These are phyloP conservation scores for Sebastes minor DNA, from an alignment of 2,797 vertebrate species.

Conservation along the genomic window DNA sequence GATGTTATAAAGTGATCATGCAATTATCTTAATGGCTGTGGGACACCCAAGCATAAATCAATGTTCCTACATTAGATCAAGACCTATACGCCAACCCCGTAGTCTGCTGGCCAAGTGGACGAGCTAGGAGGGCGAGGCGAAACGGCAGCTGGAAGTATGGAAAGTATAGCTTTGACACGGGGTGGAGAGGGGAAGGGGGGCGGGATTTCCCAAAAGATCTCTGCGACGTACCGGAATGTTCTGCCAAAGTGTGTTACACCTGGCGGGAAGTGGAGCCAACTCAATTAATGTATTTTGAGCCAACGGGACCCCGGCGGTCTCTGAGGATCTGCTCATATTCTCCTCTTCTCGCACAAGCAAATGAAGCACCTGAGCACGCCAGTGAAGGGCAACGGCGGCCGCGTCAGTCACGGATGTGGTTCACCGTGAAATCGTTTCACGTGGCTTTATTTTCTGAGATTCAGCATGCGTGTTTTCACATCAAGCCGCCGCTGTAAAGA, in stretches of 20 bases:
- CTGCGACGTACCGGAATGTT: conserved; percentile 16
- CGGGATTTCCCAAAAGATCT: conserved; percentile 54
- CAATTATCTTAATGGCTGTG: conserved; percentile 85
- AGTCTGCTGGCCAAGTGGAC: conserved; percentile 45
- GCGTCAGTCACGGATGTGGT: conserved; percentile 24
- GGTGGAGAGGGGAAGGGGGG: neutral
- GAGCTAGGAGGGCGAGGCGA: conserved; percentile 26
- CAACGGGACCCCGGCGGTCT: conserved; percentile 38
- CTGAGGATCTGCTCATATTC: conserved; percentile 48
- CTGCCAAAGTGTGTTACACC: conserved; percentile 59
- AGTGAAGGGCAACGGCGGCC: conserved; percentile 30
- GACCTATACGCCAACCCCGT: conserved; percentile 43
- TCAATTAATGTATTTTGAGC: conserved; percentile 68
- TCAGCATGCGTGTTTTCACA: neutral
- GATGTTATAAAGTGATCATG: conserved; percentile 84
- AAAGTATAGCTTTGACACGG: conserved; percentile 13
- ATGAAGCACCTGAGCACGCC: conserved; percentile 60
- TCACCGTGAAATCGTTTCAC: conserved; percentile 16
- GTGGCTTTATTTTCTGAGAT: neutral
- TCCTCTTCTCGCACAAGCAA: conserved; percentile 55
- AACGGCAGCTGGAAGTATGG: conserved; percentile 43
- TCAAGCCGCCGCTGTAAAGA: neutral
- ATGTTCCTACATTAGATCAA: conserved; percentile 81
- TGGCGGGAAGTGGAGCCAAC: conserved; percentile 57
- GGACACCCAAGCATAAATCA: conserved; percentile 83